These are phyloP conservation scores for Muscicapa comitata DNA, from an alignment of 2,797 vertebrate species.

Conservation along the genomic window DNA sequence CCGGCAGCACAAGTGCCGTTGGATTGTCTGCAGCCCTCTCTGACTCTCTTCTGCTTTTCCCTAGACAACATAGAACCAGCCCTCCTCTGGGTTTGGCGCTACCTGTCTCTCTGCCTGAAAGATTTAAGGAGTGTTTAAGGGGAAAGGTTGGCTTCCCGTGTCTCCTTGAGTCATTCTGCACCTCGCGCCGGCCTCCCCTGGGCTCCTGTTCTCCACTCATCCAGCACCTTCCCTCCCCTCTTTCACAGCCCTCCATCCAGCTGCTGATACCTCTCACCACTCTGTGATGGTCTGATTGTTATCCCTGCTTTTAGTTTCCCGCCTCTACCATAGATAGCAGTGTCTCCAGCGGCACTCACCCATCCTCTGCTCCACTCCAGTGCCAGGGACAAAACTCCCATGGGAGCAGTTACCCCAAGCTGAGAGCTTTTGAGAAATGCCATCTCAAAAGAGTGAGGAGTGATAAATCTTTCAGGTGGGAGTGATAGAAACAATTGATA, in stretches of 20 bases:
- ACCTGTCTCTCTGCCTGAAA: constrained; percentile 68
- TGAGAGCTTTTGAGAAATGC: neutral
- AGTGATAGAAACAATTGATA: neutral
- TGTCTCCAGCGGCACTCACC: neutral
- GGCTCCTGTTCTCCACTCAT: constrained; percentile 41
- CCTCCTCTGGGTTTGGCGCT: constrained; percentile 65
- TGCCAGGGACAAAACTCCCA: neutral
- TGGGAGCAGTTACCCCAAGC: neutral
- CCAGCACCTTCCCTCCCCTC: constrained; percentile 40
- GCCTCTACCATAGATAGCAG: neutral
- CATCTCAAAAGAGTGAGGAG: neutral
- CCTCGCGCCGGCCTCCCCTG: constrained; percentile 44
- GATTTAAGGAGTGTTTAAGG: constrained; percentile 70
- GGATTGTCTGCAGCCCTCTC: constrained; percentile 61
- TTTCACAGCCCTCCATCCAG: constrained; percentile 45
- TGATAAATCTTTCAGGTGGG: neutral
- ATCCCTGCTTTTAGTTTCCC: constrained; percentile 38
- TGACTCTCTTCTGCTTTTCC: constrained; percentile 69
- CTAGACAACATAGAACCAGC: constrained; percentile 69
- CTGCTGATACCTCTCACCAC: neutral
- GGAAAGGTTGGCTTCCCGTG: constrained; percentile 69
- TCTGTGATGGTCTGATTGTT: constrained; percentile 21
- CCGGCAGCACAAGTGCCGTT: constrained; percentile 45
- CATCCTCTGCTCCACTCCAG: neutral
- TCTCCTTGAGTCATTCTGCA: constrained; percentile 63